Evolutionary conservation across 2,797 vertebrate species (phyloP).

Genomic region (Pipistrellus pygmaeus): DNA sequence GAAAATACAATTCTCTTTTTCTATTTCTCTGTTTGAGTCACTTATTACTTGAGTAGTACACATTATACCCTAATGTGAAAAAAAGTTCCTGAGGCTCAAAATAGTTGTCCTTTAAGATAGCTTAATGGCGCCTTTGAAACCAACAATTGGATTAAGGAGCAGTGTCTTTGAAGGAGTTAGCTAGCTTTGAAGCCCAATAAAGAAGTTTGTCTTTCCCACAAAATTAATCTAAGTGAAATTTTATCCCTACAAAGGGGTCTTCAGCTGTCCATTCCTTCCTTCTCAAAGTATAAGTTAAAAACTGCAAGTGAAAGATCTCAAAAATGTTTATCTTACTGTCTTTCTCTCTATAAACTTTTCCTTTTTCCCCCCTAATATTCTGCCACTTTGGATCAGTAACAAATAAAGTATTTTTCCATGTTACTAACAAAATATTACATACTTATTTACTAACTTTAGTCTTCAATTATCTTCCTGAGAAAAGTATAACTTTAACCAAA

Average conservation of each 20-base stretch:
- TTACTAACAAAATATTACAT: neutral
- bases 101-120: constrained; percentile 60
- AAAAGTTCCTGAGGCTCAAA: neutral
- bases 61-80: neutral
- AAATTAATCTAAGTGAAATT: constrained; percentile 37
- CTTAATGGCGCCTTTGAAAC: constrained; percentile 54
- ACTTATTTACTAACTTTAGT: neutral
- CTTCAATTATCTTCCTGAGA: neutral
- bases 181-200: neutral
- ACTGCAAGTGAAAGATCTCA: neutral
- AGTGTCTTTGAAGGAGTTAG: neutral
- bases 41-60: constrained; percentile 41
- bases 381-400: neutral
- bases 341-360: neutral
- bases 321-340: neutral
- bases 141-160: constrained; percentile 33
- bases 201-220: constrained; percentile 23
- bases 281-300: constrained; percentile 48
- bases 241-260: neutral
- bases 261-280: neutral
- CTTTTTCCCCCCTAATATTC: neutral
- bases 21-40: constrained; percentile 4
- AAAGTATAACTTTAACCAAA: neutral
- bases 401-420: neutral
- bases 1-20: neutral